A percentile compares a stretch with the other conserved stretches of the same genome.
These are phyloP conservation scores for Sebastes hubbsi DNA, from an alignment of 2,797 vertebrate species.

Conservation along the genomic window DNA sequence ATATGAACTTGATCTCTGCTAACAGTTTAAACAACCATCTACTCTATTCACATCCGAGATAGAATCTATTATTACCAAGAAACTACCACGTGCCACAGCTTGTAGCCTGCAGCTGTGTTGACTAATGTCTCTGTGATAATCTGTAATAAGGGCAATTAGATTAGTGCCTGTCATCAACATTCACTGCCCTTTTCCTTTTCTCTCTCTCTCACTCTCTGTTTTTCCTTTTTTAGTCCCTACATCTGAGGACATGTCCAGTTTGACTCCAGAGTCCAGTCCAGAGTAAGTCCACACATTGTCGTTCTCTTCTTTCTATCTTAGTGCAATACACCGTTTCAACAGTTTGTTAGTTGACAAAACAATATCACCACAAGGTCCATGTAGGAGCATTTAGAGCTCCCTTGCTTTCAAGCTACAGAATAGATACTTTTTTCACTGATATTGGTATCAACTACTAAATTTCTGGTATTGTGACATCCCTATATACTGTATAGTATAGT, in stretches of 20 bases:
- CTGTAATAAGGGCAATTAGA: slow-evolving; percentile 48
- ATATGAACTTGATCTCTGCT: not conserved
- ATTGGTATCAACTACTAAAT: no score
- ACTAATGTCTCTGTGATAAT: slow-evolving; percentile 28
- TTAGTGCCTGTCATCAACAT: slow-evolving; percentile 33
- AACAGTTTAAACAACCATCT: not conserved
- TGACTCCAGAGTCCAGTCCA: slow-evolving; percentile 94
- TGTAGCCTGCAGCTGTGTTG: slow-evolving; percentile 24
- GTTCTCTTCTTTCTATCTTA: not conserved
- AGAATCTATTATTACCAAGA: slow-evolving; percentile 18
- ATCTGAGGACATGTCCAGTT: slow-evolving; percentile 94
- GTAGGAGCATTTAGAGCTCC: not conserved
- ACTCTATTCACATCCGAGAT: not conserved
- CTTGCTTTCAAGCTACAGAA: not conserved
- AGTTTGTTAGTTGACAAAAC: not conserved
- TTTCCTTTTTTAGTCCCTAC: slow-evolving; percentile 83
- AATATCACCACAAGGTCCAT: not conserved
- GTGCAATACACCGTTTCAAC: not conserved
- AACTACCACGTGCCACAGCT: not conserved
- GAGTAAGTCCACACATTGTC: slow-evolving; percentile 83
- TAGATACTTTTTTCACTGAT: not conserved
- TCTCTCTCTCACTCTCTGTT: not conserved
- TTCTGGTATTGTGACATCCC: no score
- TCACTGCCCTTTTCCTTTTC: slow-evolving; percentile 10
- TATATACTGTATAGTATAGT: no score